These are phyloP conservation scores for Carterocephalus palaemon DNA, from an alignment of 2,888 invertebrate genomes.

Conservation along the genomic window DNA sequence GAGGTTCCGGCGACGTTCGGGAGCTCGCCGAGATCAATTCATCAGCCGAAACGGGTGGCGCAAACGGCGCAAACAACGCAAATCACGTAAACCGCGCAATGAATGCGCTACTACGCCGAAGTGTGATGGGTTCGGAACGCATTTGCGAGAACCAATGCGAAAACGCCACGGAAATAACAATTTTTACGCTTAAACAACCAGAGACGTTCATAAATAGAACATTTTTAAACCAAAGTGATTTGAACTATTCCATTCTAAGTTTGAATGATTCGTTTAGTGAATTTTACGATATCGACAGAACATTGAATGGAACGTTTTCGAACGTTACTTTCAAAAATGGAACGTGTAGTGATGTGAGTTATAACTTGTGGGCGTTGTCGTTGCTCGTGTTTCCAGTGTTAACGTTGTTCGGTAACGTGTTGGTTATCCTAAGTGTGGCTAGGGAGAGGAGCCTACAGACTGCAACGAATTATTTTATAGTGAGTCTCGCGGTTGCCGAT, in stretches of 20 bases:
- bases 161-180: slow-evolving; percentile 47
- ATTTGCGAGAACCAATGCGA: slow-evolving; percentile 41
- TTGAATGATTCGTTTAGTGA: slow-evolving; percentile 52
- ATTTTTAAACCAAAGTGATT: slow-evolving; percentile 35
- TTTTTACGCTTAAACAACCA: slow-evolving; percentile 44
- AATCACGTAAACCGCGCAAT: slow-evolving; percentile 24
- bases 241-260: slow-evolving; percentile 44
- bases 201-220: slow-evolving; percentile 34
- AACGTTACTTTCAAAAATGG: slow-evolving; percentile 59
- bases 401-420: slow-evolving; percentile 97
- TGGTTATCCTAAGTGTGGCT: slow-evolving; percentile 96
- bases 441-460: slow-evolving; percentile 94
- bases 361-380: slow-evolving; percentile 92
- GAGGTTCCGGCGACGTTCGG: slow-evolving; percentile 4
- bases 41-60: slow-evolving; percentile 5
- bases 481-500: slow-evolving; percentile 97
- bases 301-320: slow-evolving; percentile 43
- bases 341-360: slow-evolving; percentile 68
- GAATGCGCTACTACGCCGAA: slow-evolving; percentile 26
- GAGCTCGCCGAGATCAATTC: slow-evolving; percentile 10
- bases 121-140: slow-evolving; percentile 29
- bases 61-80: slow-evolving; percentile 11
- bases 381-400: slow-evolving; percentile 93
- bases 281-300: slow-evolving; percentile 38
- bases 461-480: slow-evolving; percentile 99